A percentile compares a stretch with the other conserved stretches of the same genome.
These are phyloP conservation scores for Apantesis nais DNA, from an alignment of 2,888 invertebrate species.

Conservation along the genomic window DNA sequence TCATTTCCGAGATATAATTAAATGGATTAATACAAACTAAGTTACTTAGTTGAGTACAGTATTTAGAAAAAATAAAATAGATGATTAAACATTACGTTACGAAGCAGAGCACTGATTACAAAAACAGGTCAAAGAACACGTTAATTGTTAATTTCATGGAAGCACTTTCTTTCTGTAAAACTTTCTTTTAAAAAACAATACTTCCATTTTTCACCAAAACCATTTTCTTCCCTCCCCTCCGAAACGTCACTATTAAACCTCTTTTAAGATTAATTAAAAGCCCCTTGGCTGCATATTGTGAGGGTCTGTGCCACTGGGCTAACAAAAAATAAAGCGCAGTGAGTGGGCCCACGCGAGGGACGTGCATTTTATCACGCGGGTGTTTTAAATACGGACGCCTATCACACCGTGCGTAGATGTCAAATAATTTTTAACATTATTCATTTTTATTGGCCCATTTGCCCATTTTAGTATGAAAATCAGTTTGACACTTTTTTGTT, in stretches of 20 bases:
- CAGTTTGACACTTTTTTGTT: too few relatives aligned
- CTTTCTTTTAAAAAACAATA: slow-evolving; percentile 1
- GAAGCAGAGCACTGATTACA: too few relatives aligned
- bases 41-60: too few relatives aligned
- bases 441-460: too few relatives aligned
- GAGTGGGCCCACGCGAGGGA: slow-evolving; percentile 46
- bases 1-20: too few relatives aligned
- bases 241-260: slow-evolving; percentile 45
- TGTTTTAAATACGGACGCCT: slow-evolving; percentile 29
- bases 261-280: slow-evolving; percentile 52
- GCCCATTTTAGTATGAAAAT: too few relatives aligned
- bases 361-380: slow-evolving; percentile 32
- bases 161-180: neutral
- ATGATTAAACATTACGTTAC: too few relatives aligned
- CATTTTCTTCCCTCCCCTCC: slow-evolving; percentile 11
- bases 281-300: slow-evolving; percentile 29
- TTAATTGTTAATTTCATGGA: neutral
- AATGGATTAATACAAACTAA: too few relatives aligned
- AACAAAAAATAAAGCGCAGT: slow-evolving; percentile 39
- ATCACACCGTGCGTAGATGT: slow-evolving; percentile 32
- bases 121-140: too few relatives aligned
- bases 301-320: slow-evolving; percentile 24
- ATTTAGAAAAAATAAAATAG: too few relatives aligned
- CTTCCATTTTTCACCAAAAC: slow-evolving; percentile 10
- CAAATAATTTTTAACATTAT: neutral